Evolutionary conservation across 1,140 invertebrate genomes (phyloP), one percentile per base, ranked within the genome.

Genomic region (Macrotrachela quadricornifera): DNA sequence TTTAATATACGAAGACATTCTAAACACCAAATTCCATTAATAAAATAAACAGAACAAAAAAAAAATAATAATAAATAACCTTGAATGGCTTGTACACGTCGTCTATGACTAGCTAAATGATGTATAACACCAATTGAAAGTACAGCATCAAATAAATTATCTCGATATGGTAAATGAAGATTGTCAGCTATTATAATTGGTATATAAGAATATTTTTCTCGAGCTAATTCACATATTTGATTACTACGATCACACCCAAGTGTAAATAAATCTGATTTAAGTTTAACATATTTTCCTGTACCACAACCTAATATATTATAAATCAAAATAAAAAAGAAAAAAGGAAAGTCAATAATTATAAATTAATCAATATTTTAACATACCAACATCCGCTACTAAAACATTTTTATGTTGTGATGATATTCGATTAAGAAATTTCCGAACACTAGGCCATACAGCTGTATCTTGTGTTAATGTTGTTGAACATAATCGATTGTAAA

Each of bases 111-210:
- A 9, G 87, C 83, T 62, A 95, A 83, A 72, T 95, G 90, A 69
- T 95, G 88, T 51, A 95, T 80, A 40, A 95, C 88, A 1, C 86
- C 86, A 58, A 92, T 79, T 15, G 85, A 94, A 17, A 94, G 73
- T 2, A 87, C 84, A 3, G 86, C 88, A 71, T 95, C 90, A 72
- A 91, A 87, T 53, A 80, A 80, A 61, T 84, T 83, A 66, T 91
- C 84, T 36, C 21, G 81, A 37, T 84, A 56, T 6, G 61, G 49
- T 14, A 57, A 48, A 46, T 13, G 9, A 16, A 50, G 18, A 37
- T 44, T 50, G 13, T 51, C 43, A 39, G 49, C 51, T 17, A 55
- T 42, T 36, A 49, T 16, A 47, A 50, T 17, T 30, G 21, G 21
- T 30, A 42, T 52, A 18, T n/a, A 40, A 44, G 42, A 13, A 46